phyloP scores from a whole-genome alignment of 2,888 invertebrate genomes.

The Campoletis raptor region DNA sequence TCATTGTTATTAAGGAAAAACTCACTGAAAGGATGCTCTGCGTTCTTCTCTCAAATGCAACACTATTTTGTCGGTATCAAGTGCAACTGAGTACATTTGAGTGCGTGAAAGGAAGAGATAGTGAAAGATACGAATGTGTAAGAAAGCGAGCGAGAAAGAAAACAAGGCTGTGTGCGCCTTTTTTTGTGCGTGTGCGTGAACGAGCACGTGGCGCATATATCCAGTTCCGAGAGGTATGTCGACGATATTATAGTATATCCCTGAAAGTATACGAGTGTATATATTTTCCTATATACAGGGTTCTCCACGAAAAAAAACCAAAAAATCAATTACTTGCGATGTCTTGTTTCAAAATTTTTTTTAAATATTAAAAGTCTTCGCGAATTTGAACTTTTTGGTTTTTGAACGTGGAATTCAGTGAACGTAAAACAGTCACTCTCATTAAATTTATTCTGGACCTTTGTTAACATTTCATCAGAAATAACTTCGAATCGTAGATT shows the following conservation, averaged over 20 bases:
- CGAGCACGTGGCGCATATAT: constrained; percentile 77
- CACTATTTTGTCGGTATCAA: constrained; percentile 56
- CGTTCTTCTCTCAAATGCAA: constrained; percentile 20
- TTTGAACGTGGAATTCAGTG: not conserved
- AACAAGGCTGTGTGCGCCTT: constrained; percentile 4
- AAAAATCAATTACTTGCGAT: not conserved
- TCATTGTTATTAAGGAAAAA: not conserved
- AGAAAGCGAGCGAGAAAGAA: constrained; percentile 4
- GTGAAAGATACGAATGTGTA: constrained; percentile 25
- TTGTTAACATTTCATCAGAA: not conserved
- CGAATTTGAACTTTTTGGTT: not conserved
- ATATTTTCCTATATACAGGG: constrained; percentile 17
- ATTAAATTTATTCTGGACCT: not conserved
- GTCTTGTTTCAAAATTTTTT: not conserved
- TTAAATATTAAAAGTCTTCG: not conserved
- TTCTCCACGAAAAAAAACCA: not conserved
- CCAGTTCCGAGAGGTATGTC: constrained; percentile 67
- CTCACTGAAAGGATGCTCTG: not conserved
- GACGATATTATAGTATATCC: constrained; percentile 48
- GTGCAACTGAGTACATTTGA: constrained; percentile 56
- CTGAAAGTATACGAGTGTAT: constrained; percentile 18
- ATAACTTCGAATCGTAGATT: not conserved
- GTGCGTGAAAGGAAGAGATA: constrained; percentile 44
- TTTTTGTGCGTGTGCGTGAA: constrained; percentile 48
- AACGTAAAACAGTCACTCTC: not conserved